Base-by-base conservation (phyloP, 2,888 invertebrate species). In the Agrotis exclamationis region DNA sequence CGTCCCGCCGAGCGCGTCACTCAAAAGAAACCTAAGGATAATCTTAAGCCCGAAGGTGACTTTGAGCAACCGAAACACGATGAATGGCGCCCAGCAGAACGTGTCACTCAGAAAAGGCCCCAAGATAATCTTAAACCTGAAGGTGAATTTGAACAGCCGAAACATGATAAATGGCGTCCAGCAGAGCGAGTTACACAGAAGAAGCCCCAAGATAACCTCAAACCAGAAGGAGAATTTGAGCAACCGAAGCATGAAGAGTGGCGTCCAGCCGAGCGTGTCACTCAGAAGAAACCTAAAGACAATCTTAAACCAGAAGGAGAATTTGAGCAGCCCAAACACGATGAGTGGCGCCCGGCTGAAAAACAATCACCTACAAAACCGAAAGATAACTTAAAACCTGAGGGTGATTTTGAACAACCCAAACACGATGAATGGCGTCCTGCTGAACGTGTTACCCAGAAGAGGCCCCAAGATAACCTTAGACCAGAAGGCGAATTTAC, bases 221-320 rank as follows among this genome's bases (percentile, higher is more conserved):
- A 92, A 64, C 96, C 97, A 0, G 97, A 97, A 87, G 97, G 97
- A 2, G 94, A 94, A 1, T 96, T 96, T 84, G 89, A 91, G 47
- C 76, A 78, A 3, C 92, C 91, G 0, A 88, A 89, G 47, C 85
- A 88, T 0, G 90, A 91, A 16, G 66, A 82, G 22, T 83, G 82
- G 79, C 77, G 83, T 5, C 93, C 94, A 9, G 94, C 90, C 20
- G 96, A 96, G 59, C 48, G 87, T 3, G 77, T 66, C 1, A 72
- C 63, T 1, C 74, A 20, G 62, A 89, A 86, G 78, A 91, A 89
- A 62, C 95, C 95, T 1, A 33, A 72, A 53, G 70, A 70, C 33
- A 70, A 70, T 20, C 60, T 70, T 1, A 70, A 74, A 72, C 96
- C 96, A 0, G 97, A 97, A 87, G 97, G 97, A 14, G 94, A 96